Evolutionary conservation across 2,113 vertebrate genomes (phyloP), one percentile per base, ranked within the genome.

Genomic region (Apus apus): DNA sequence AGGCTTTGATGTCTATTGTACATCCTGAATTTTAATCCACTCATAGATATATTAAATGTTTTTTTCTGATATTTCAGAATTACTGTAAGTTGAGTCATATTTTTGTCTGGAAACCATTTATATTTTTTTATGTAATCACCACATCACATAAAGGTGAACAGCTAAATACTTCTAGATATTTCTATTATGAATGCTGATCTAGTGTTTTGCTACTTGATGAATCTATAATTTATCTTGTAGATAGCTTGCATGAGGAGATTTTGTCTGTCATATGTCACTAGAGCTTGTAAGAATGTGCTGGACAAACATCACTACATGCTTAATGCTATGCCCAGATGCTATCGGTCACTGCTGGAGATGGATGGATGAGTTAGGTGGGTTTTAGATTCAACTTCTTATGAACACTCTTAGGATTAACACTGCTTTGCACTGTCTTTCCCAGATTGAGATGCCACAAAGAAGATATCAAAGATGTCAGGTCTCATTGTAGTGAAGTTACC

Each of bases 221-320:
- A 51, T n/a, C 14, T 77, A 3, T 64, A 70, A 21, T 3, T 48
- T 60, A 26, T 13, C 5, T 22, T 4, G 1, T 38, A 58, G 46
- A 29, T 53, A 45, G 29, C 20, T n/a, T 51, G 8, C 8, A 51
- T 2, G 21, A 56, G 2, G 7, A 74, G 6, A 66, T 77, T 87
- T 90, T 68, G 23, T 48, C 6, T 34, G 40, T 26, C 57, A 26
- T 16, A 2, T 5, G 5, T 36, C 26, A 78, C 30, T 72, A 3
- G 2, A 76, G 11, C 8, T 70, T 23, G 7, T 57, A n/a, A 50
- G 32, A 65, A 7, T n/a, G 7, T 50, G 26, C 57, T 76, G 27
- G 46, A 7, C 83, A 50, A 86, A 21, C 9, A 38, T 29, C 3
- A 0, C 14, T 58, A 0, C 1, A 4, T 3, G 3, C 11, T 70